These are phyloP conservation scores for Oenanthe melanoleuca DNA, from an alignment of 2,113 vertebrate species.

Conservation along the genomic window DNA sequence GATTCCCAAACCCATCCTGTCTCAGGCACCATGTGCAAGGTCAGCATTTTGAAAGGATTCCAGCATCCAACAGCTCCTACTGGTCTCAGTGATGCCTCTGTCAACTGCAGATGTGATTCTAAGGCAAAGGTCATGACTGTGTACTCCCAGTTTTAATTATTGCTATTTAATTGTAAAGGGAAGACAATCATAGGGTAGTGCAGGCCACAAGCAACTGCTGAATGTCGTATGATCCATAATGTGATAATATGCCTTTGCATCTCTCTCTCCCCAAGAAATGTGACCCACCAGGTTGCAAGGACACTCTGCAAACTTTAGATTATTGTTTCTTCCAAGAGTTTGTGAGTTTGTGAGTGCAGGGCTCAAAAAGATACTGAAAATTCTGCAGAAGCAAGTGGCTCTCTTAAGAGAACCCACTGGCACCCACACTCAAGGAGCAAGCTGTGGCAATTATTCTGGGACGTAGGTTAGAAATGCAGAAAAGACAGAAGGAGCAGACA, in stretches of 20 bases:
- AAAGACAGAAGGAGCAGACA: background rate
- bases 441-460: background rate
- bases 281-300: accelerated
- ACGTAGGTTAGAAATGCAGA: accelerated
- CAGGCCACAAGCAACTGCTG: background rate
- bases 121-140: background rate
- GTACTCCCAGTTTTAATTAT: background rate
- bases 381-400: accelerated
- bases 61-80: background rate
- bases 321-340: background rate
- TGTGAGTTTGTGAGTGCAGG: background rate
- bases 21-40: background rate
- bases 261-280: background rate
- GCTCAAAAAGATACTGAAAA: background rate
- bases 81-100: background rate
- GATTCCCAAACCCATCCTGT: background rate
- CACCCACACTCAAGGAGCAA: too few species aligned
- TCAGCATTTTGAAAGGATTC: background rate
- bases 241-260: accelerated
- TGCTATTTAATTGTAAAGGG: background rate
- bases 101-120: background rate
- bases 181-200: background rate
- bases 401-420: background rate
- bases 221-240: accelerated
- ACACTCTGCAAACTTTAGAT: background rate